phyloP scores from a whole-genome alignment of 1,140 invertebrate species.

The Hyposmocoma kahamanoa region DNA sequence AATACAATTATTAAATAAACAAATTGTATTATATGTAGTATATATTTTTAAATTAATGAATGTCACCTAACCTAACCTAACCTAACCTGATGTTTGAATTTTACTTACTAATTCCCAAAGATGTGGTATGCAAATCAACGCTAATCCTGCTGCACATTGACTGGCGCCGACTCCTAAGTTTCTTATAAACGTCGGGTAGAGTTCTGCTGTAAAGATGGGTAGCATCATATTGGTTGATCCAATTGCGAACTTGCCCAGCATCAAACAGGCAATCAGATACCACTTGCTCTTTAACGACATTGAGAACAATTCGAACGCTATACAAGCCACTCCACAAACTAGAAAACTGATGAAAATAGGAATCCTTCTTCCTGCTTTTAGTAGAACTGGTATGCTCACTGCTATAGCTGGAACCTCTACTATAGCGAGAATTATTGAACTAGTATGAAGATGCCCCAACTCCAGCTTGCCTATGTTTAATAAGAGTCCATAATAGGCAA shows the following conservation, averaged over 20 bases:
- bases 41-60: no score
- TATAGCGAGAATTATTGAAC: slow-evolving; percentile 79
- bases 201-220: slow-evolving; percentile 82
- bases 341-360: slow-evolving; percentile 79
- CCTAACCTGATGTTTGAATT: no score
- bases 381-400: slow-evolving; percentile 80
- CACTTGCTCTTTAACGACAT: slow-evolving; percentile 68
- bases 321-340: slow-evolving; percentile 78
- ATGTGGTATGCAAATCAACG: slow-evolving; percentile 82
- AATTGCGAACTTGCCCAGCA: slow-evolving; percentile 81
- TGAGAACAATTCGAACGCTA: slow-evolving; percentile 74
- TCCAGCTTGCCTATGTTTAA: slow-evolving; percentile 82
- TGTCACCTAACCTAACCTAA: no score
- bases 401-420: slow-evolving; percentile 84
- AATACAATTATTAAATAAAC: no score
- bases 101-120: slow-evolving; percentile 80
- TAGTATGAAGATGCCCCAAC: slow-evolving; percentile 80
- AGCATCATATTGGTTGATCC: slow-evolving; percentile 81
- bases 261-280: slow-evolving; percentile 77
- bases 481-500: slow-evolving; percentile 82
- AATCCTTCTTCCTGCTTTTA: slow-evolving; percentile 80
- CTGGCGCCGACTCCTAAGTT: slow-evolving; percentile 83
- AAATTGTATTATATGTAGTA: no score
- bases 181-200: slow-evolving; percentile 82
- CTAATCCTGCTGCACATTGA: slow-evolving; percentile 80